Evolutionary conservation across 2,888 invertebrate species (phyloP), one percentile per base, ranked within the genome.

Genomic region (Amiota communis): DNA sequence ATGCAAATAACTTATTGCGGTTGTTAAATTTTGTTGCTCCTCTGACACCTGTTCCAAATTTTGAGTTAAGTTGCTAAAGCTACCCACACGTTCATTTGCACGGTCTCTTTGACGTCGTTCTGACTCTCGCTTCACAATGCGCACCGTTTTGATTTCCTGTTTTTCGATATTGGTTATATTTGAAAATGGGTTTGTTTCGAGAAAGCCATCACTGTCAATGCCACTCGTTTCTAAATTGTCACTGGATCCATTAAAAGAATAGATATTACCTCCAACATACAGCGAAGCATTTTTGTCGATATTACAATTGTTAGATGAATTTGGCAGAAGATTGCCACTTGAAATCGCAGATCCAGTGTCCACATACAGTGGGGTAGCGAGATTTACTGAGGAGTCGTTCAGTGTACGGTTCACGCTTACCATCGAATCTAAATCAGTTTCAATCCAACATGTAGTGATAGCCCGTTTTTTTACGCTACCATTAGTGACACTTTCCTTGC

Each of bases 121-220:
- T 23, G 96, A 96, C 88, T 97, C 97, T 13, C 97, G 91, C 90
- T 98, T 98, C 0, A 98, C 97, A 83, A 97, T 97, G 74, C 97
- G 92, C 17, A 98, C 97, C 0, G 97, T 97, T 91, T 97, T 96
- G 74, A 96, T 96, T 90, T 97, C 97, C 88, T 95, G 93, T 81
- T 96, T 96, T 86, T 97, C 97, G 73, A 94, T 93, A 85, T 92
- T 93, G 36, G 91, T 93, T 70, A 94, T 91, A 82, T 93, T 93
- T 74, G 92, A 86, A 75, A 89, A 90, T 1, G 86, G 87, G 77
- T 88, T 89, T 49, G 86, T 86, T 47, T 89, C 89, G 20, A 89
- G 77, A 49, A 89, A 88, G 13, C 90, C 89, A 74, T 90, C 90
- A 75, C 88, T 90, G 56, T 90, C 90, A 8, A 89, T 85, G 4